Base-by-base conservation (phyloP, 2,797 vertebrate genomes). In the Sarcoramphus papa region DNA sequence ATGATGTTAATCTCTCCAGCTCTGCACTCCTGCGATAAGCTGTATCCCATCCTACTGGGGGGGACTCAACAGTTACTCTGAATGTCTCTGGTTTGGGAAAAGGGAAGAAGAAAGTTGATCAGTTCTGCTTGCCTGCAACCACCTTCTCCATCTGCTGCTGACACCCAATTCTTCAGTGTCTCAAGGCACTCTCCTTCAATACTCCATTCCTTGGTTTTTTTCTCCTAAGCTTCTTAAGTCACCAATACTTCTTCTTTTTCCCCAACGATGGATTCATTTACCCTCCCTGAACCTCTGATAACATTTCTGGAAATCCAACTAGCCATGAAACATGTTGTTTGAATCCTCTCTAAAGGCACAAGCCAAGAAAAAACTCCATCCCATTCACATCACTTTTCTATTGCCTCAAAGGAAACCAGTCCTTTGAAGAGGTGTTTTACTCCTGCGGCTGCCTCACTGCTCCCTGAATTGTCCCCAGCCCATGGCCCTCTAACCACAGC, bases 31-130 rank as follows among this genome's bases (percentile, higher is more conserved):
- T 1, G 2, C 2, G 1, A 9, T 43, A 19, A 64, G 35, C 57
- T 33, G 50, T 33, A 14, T 16, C 57, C 63, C 57, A 9, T 19
- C 50, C 48, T 21, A 1, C 54, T 6, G 14, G 14, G 17, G 11
- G 31, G 23, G 8, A 14, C 59, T 23, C 59, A 28, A 1, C 1
- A 0, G 9, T 40, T 45, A 5, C 30, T 41, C 47, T 30, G 41
- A 22, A 25, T 4, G 6, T 15, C 76, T 43, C 41, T 41, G 23
- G 9, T 43, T 24, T 54, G 35, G 48, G 30, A 21, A 47, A 33
- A 56, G 43, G 12, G 13, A 35, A 47, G 16, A 47, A 27, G 50
- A 18, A 54, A 23, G 33, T 14, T 7, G 3, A 10, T 19, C 17
- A 6, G 12, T 43, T 63, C 41, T 50, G 8, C 43, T 23, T 43